A percentile compares a stretch with the other conserved stretches of the same genome.
Evolutionary conservation across 2,797 vertebrate species (phyloP).

Genomic region (Macropodus opercularis): DNA sequence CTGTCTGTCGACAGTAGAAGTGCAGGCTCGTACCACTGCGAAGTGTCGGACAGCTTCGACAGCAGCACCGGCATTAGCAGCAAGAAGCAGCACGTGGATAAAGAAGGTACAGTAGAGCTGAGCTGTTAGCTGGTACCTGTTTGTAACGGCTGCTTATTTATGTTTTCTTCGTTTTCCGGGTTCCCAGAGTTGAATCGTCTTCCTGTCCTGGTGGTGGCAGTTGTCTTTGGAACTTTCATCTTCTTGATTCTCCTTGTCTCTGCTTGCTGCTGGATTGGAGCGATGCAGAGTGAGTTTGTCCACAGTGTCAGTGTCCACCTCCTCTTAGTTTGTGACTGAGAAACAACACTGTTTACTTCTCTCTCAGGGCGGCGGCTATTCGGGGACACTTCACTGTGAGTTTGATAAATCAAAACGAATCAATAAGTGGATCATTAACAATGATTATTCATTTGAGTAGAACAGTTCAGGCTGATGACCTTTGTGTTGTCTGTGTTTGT

Average conservation of each 20-base stretch:
- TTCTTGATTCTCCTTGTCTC: conserved; percentile 60
- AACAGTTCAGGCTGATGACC: neutral
- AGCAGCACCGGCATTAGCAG: conserved; percentile 60
- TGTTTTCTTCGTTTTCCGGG: conserved; percentile 15
- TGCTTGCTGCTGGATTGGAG: conserved; percentile 65
- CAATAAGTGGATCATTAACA: neutral
- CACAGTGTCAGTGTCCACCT: neutral
- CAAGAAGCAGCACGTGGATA: conserved; percentile 48
- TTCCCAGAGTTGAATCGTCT: conserved; percentile 69
- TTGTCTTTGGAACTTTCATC: conserved; percentile 72
- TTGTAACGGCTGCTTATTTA: neutral
- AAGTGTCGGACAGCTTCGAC: conserved; percentile 73
- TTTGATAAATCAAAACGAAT: neutral
- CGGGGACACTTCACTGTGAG: conserved; percentile 63
- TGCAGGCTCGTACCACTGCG: conserved; percentile 73
- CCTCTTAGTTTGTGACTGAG: neutral
- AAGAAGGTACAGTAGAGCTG: conserved; percentile 59
- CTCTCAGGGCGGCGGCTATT: conserved; percentile 60
- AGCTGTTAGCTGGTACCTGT: neutral
- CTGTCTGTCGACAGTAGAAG: conserved; percentile 50
- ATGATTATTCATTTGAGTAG: neutral
- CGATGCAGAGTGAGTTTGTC: conserved; percentile 68
- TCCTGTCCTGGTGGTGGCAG: conserved; percentile 30
- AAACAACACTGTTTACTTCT: conserved; percentile 5
- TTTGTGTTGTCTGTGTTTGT: neutral